Percentiles rank a stretch among this genome's conserved stretches.
phyloP scores from a whole-genome alignment of 2,888 invertebrate genomes.

The Pimpla rufipes region DNA sequence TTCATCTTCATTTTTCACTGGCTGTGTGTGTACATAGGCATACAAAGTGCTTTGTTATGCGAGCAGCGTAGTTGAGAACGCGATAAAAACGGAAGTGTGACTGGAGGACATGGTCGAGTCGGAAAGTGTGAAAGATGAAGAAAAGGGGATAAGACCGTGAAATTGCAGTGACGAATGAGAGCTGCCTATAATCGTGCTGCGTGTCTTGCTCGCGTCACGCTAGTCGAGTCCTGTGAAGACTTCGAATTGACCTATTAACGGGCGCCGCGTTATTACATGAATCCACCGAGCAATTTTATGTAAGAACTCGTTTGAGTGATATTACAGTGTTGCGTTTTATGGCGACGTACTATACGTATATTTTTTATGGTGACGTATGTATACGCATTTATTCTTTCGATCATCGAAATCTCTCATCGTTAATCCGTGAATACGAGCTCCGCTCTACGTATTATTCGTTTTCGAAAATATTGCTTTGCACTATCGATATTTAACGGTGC shows the following conservation, averaged over 20 bases:
- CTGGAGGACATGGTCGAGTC: neutral
- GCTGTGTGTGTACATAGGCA: conserved; percentile 1
- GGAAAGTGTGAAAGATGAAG: conserved; percentile 15
- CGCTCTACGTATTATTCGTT: neutral
- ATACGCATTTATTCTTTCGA: neutral
- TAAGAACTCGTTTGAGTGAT: conserved; percentile 50
- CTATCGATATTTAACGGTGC: too few relatives aligned
- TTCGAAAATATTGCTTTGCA: neutral
- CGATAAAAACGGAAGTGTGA: conserved; percentile 56
- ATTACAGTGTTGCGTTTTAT: conserved; percentile 44
- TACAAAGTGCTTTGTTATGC: conserved; percentile 39
- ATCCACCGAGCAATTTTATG: conserved; percentile 47
- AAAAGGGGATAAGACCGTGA: conserved; percentile 23
- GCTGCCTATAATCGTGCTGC: conserved; percentile 1
- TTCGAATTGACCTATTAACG: conserved; percentile 59
- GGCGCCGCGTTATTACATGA: conserved; percentile 50
- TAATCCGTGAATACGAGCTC: conserved; percentile 12
- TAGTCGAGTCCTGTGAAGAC: conserved; percentile 37
- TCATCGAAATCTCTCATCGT: conserved; percentile 3
- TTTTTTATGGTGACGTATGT: too few relatives aligned
- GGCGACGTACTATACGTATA: conserved; percentile 42
- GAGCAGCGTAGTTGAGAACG: conserved; percentile 34
- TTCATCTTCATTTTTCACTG: conserved; percentile 8
- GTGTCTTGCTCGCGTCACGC: conserved; percentile 14
- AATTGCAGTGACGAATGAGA: conserved; percentile 21